Percentiles rank a stretch among this genome's conserved stretches.
These are phyloP conservation scores for Chrysolina americana DNA, from an alignment of 2,888 invertebrate species.

Conservation along the genomic window DNA sequence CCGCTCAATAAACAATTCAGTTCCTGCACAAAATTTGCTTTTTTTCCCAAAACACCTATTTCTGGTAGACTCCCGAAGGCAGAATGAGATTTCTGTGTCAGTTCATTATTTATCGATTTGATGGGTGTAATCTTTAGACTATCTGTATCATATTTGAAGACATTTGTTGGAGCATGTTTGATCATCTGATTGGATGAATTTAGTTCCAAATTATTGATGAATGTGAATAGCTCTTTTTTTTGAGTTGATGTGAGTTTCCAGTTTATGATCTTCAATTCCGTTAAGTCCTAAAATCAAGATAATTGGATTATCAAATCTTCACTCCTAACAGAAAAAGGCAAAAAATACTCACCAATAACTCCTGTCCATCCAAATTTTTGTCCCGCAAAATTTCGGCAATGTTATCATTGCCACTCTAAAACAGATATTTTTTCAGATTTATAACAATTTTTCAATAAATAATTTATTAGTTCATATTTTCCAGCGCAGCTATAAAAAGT, in stretches of 20 bases:
- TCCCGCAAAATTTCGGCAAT: not conserved
- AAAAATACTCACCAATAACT: slow-evolving; percentile 1
- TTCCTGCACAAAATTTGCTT: not conserved
- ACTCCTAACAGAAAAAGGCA: too few species aligned
- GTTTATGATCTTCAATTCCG: not conserved
- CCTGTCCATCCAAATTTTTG: not conserved
- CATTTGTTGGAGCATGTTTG: not conserved
- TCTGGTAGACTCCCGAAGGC: not conserved
- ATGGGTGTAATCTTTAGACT: not conserved
- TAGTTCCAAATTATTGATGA: not conserved
- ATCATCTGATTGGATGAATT: not conserved
- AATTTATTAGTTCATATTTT: too few species aligned
- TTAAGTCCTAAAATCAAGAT: not conserved
- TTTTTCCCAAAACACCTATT: not conserved
- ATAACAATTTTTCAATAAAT: too few species aligned
- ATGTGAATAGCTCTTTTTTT: not conserved
- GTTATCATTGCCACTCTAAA: slow-evolving; percentile 1
- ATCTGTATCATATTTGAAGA: not conserved
- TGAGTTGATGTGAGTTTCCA: not conserved
- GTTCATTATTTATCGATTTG: not conserved
- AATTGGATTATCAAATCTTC: not conserved
- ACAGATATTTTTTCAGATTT: not conserved
- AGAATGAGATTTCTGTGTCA: not conserved
- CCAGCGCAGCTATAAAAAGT: not conserved
- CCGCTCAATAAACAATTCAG: not conserved